Percentiles rank a stretch among this genome's conserved stretches.
Conservation (phyloP, 2,888 invertebrate species). For the Pollenia amentaria region DNA sequence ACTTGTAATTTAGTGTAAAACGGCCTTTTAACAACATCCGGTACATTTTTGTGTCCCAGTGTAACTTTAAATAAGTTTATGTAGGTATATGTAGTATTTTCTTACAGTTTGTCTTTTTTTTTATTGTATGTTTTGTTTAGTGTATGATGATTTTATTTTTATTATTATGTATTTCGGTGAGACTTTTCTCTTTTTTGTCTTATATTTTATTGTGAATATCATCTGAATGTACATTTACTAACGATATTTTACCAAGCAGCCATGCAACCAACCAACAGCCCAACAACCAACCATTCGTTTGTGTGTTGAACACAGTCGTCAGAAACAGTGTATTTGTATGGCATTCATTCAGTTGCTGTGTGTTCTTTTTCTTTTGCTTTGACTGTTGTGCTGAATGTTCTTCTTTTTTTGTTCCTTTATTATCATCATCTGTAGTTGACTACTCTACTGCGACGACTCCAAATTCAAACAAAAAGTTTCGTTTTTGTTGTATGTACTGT, state of each 20-base stretch:
- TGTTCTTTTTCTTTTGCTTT: constrained; percentile 62
- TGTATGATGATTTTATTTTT: constrained; percentile 72
- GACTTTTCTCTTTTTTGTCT: constrained; percentile 66
- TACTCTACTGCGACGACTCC: constrained; percentile 63
- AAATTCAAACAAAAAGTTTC: constrained; percentile 55
- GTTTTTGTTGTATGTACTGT: constrained; percentile 54
- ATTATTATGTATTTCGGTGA: constrained; percentile 65
- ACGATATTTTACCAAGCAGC: constrained; percentile 61
- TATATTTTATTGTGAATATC: constrained; percentile 55
- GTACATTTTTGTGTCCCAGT: constrained; percentile 34
- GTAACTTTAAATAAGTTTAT: constrained; percentile 17
- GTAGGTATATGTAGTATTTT: constrained; percentile 39
- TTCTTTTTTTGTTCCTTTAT: constrained; percentile 54
- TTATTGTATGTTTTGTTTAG: constrained; percentile 60
- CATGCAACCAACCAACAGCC: constrained; percentile 41
- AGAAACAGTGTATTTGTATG: constrained; percentile 41
- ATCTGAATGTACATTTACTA: constrained; percentile 43
- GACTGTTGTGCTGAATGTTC: constrained; percentile 70
- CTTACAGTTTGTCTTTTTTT: constrained; percentile 58
- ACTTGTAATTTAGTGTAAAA: too few species aligned
- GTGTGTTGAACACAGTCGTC: constrained; percentile 9
- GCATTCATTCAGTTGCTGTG: constrained; percentile 49
- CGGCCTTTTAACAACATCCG: too few species aligned
- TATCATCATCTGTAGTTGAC: constrained; percentile 68
- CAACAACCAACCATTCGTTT: constrained; percentile 42